A percentile compares a stretch with the other conserved stretches of the same genome.
phyloP scores from a whole-genome alignment of 2,113 vertebrate genomes.

The Ardeotis arabs region DNA sequence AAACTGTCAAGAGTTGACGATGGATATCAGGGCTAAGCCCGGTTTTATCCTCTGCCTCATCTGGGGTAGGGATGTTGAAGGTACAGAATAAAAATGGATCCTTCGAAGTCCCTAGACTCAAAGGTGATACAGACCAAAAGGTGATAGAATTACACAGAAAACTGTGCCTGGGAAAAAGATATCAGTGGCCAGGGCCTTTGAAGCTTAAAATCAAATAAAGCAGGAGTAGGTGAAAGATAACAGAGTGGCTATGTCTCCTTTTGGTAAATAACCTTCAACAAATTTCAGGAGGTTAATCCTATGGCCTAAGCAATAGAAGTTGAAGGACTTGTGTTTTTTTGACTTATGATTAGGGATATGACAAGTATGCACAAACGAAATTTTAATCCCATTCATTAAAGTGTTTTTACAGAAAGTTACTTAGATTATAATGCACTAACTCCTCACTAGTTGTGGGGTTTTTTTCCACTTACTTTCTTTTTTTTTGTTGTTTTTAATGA shows the following conservation, averaged over 20 bases:
- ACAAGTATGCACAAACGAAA: not conserved
- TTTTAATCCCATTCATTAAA: not conserved
- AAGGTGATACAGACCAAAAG: not conserved
- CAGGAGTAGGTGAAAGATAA: not conserved
- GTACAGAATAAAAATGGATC: not conserved
- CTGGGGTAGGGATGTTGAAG: not conserved
- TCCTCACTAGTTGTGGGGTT: not conserved
- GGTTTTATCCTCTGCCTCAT: not conserved
- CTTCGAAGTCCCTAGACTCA: not conserved
- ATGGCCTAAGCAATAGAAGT: not conserved
- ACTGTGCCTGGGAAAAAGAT: not conserved
- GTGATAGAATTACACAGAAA: not conserved
- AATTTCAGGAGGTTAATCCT: not conserved
- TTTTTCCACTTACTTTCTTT: too few relatives aligned
- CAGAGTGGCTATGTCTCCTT: not conserved
- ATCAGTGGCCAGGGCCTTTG: not conserved
- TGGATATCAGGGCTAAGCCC: not conserved
- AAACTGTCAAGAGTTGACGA: not conserved
- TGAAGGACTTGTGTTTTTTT: not conserved
- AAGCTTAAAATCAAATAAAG: not conserved
- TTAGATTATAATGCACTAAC: not conserved
- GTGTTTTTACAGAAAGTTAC: not conserved
- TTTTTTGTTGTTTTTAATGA: not conserved
- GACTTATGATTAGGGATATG: not conserved
- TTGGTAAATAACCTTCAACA: not conserved